These are phyloP conservation scores for Anthrax anthrax DNA, from an alignment of 2,888 invertebrate species.

Conservation along the genomic window DNA sequence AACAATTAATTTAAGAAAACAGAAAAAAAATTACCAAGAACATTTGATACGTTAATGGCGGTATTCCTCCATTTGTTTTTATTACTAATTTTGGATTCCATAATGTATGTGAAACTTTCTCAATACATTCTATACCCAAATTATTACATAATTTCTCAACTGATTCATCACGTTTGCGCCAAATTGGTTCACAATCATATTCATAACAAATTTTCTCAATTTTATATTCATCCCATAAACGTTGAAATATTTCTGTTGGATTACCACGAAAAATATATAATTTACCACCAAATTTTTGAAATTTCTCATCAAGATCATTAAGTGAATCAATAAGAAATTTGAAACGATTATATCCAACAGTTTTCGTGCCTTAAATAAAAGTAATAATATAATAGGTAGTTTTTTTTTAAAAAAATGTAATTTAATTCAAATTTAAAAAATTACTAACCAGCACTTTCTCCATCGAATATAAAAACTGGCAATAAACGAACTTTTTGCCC, in stretches of 20 bases:
- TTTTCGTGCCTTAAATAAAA: constrained; percentile 40
- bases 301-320: constrained; percentile 45
- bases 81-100: constrained; percentile 54
- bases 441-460: constrained; percentile 54
- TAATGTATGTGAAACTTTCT: constrained; percentile 54
- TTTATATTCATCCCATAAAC: constrained; percentile 45
- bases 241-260: constrained; percentile 41
- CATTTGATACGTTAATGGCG: constrained; percentile 57
- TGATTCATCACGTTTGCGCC: constrained; percentile 45
- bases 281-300: constrained; percentile 41
- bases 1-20: neutral
- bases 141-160: constrained; percentile 42
- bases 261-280: constrained; percentile 47
- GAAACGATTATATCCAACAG: constrained; percentile 53
- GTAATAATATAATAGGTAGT: too few relatives aligned
- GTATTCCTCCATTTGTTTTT: constrained; percentile 51
- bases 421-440: too few relatives aligned
- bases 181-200: constrained; percentile 59
- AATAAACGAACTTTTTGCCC: constrained; percentile 34
- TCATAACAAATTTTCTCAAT: constrained; percentile 42
- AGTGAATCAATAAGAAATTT: constrained; percentile 52
- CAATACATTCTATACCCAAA: constrained; percentile 40
- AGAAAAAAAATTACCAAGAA: constrained; percentile 38
- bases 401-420: too few relatives aligned
- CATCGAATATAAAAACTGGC: constrained; percentile 59